Evolutionary conservation across 2,888 invertebrate genomes (phyloP), one percentile per base, ranked within the genome.

Genomic region (Dorcus parallelipipedus): DNA sequence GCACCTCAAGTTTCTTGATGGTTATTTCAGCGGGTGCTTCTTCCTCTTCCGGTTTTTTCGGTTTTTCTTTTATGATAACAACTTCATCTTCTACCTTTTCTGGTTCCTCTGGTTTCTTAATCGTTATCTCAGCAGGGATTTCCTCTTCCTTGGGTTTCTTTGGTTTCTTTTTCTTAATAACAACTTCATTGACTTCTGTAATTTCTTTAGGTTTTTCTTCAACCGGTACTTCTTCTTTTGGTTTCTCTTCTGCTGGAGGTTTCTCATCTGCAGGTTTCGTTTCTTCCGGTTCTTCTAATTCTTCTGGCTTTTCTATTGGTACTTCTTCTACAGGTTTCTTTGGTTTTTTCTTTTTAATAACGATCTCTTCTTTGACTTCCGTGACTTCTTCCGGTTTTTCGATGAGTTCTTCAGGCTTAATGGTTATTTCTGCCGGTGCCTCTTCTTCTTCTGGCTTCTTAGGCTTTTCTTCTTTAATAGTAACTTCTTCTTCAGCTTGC

Each of bases 61-160:
- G 63, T 57, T 68, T 68, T 61, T 65, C 68, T 52, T 55, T 54
- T 53, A 66, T 65, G 54, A 69, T 71, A 57, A 68, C 67, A 49
- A 74, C 67, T 40, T 71, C 70, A 9, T 77, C 78, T 4, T 78
- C 77, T 79, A 73, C 0, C 67, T 2, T 75, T 78, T 48, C 52
- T 4, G 52, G 54, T 38, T 56, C 52, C 49, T 56, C 49, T 26
- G 74, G 76, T 84, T 85, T 70, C 83, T 54, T 58, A 43, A 64
- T 83, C 55, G 80, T 78, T 50, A 82, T 76, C 71, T 85, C 83
- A 67, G 83, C 80, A 14, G 81, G 77, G 62, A 80, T 78, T 63
- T 48, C 64, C 64, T 49, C 66, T 74, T 49, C 66, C 73, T 3
- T 47, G 47, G 6, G 62, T 63, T 0, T 68, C 61, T 70, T 51